phyloP scores from a whole-genome alignment of 2,113 vertebrate genomes.

The Mixornis gularis region DNA sequence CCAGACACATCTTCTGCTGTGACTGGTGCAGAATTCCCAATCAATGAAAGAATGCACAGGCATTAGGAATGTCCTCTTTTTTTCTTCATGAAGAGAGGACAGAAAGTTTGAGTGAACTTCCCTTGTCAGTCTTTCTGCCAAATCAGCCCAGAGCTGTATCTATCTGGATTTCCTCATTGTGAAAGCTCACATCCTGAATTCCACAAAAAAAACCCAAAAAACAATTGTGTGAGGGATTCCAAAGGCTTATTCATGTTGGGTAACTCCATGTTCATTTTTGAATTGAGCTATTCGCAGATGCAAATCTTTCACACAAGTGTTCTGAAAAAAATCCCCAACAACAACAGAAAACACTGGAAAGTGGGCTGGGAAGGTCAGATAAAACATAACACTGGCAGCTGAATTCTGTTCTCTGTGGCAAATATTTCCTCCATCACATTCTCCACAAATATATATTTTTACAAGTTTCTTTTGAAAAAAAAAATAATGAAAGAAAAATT shows the following conservation, averaged over 20 bases:
- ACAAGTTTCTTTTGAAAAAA: not conserved
- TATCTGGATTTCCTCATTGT: not conserved
- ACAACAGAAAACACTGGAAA: not conserved
- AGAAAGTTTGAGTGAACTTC: not conserved
- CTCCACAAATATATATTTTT: not conserved
- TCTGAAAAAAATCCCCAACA: not conserved
- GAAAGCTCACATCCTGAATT: not conserved
- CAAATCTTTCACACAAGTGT: not conserved
- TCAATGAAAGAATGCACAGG: not conserved
- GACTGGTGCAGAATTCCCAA: not conserved
- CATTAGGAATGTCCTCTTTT: not conserved
- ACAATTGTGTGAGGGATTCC: not conserved
- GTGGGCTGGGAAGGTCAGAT: not conserved
- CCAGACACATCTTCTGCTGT: not conserved
- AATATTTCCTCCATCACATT: not conserved
- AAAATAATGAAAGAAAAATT: not conserved
- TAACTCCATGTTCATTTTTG: not conserved
- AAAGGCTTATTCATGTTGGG: not conserved
- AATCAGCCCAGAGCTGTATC: not conserved
- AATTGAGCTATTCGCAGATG: not conserved
- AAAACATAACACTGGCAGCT: not conserved
- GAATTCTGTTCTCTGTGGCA: not conserved
- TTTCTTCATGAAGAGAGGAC: not conserved
- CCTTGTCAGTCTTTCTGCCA: not conserved
- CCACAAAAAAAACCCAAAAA: not conserved